Evolutionary conservation across 37 sponge, comb jelly and placozoan genomes (phyloP), one percentile per base, ranked within the genome.

Genomic region (Crambe crambe): DNA sequence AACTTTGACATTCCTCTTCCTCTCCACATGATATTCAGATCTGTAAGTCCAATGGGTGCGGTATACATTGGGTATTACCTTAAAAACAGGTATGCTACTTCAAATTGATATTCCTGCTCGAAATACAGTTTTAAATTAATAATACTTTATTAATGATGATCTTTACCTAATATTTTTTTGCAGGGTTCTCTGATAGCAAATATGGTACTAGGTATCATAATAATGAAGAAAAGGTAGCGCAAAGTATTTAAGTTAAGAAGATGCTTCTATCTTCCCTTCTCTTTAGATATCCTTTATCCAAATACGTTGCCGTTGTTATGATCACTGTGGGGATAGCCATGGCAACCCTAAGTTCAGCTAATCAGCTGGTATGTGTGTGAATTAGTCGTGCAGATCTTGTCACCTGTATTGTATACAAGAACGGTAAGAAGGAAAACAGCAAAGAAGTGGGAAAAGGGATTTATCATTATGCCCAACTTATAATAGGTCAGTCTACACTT

Each of bases 161-260:
- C n/a, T 62, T 66, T 66, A 9, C 67, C 18, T 3, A 32, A 1
- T 27, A 21, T 8, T 9, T 35, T 8, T 31, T 29, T 47, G 0
- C 62, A 94, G 90, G 95, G 98, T 37, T 95, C 95, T 32, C 89
- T 97, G 31, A 85, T 95, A 36, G 93, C 93, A 15, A 97, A 90
- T 68, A 85, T 97, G 89, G 22, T 95, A 1, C 69, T 98, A 36
- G 95, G 96, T 12, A 60, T 98, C 18, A 0, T 96, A 0, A 57
- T 93, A 36, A 68, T 98, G 72, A 77, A 80, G 44, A 95, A 83
- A 58, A 36, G 58, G 89, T 93, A 70, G 37, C 85, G 47, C 1
- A 1, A 35, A 29, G 30, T 37, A 40, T 62, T 6, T 21, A 25
- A 62, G 63, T n/a, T n/a, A n/a, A n/a, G n/a, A n/a, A n/a, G n/a